A percentile compares a stretch with the other conserved stretches of the same genome.
Conservation (phyloP, 2,888 invertebrate species). For the Iphiclides podalirius region DNA sequence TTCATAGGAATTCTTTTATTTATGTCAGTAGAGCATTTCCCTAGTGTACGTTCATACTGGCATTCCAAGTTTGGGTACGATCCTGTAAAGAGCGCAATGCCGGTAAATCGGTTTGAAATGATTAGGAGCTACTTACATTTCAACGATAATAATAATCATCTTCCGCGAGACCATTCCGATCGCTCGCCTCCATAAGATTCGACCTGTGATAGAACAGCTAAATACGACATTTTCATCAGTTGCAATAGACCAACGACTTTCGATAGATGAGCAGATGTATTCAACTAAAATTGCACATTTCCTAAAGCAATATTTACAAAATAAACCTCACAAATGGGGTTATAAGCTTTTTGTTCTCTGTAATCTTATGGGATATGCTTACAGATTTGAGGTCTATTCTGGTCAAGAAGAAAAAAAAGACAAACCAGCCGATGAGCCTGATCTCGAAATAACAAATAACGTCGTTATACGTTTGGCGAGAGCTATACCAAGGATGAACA, state of each 20-base stretch:
- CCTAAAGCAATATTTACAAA: slow-evolving; percentile 35
- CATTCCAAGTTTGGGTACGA: slow-evolving; percentile 27
- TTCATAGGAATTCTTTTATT: slow-evolving; percentile 28
- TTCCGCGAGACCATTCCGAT: slow-evolving; percentile 30
- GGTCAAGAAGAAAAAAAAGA: slow-evolving; percentile 29
- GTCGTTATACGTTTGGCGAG: slow-evolving; percentile 31
- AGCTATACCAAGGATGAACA: slow-evolving; percentile 27
- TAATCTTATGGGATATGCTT: slow-evolving; percentile 28
- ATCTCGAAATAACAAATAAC: slow-evolving; percentile 33
- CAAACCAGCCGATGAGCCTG: slow-evolving; percentile 30
- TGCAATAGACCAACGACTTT: slow-evolving; percentile 38
- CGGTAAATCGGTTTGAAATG: slow-evolving; percentile 28
- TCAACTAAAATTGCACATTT: slow-evolving; percentile 41
- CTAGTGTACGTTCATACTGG: slow-evolving; percentile 33
- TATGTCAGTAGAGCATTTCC: slow-evolving; percentile 33
- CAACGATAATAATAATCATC: slow-evolving; percentile 35
- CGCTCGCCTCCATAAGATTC: slow-evolving; percentile 34
- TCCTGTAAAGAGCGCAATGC: slow-evolving; percentile 29
- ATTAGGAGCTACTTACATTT: slow-evolving; percentile 33
- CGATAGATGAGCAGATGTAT: slow-evolving; percentile 40
- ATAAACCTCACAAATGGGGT: slow-evolving; percentile 29
- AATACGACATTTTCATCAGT: slow-evolving; percentile 37
- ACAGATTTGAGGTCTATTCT: slow-evolving; percentile 34
- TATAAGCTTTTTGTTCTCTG: slow-evolving; percentile 29
- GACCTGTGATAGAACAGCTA: slow-evolving; percentile 36